Conservation (phyloP, 2,888 invertebrate species). For the Tridacna crocea region DNA sequence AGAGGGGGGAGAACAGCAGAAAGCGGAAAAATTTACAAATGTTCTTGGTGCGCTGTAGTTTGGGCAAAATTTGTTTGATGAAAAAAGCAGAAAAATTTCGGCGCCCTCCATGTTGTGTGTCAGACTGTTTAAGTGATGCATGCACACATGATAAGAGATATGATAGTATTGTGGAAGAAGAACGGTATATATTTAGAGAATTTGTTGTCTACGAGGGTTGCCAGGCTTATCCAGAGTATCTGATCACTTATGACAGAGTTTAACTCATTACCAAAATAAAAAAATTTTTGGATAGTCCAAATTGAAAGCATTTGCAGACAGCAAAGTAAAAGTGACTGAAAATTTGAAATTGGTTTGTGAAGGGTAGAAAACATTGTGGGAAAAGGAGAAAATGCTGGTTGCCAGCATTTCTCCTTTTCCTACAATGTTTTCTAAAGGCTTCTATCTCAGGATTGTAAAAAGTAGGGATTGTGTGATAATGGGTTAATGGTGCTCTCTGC, state of each 20-base stretch:
- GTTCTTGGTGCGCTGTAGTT: slow-evolving; percentile 57
- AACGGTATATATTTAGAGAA: slow-evolving; percentile 65
- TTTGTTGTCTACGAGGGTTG: slow-evolving; percentile 68
- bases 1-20: slow-evolving; percentile 18
- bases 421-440: too few relatives aligned
- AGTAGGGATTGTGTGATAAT: too few relatives aligned
- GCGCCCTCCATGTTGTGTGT: slow-evolving; percentile 61
- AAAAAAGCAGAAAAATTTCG: slow-evolving; percentile 40
- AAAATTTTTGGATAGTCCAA: too few relatives aligned
- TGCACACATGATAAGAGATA: slow-evolving; percentile 61
- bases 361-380: too few relatives aligned
- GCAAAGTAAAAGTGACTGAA: too few relatives aligned
- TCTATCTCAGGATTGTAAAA: too few relatives aligned
- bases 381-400: too few relatives aligned
- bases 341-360: too few relatives aligned
- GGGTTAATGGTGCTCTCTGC: too few relatives aligned
- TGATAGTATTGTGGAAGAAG: slow-evolving; percentile 67
- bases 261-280: too few relatives aligned
- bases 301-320: too few relatives aligned
- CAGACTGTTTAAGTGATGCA: slow-evolving; percentile 29
- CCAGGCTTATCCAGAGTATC: slow-evolving; percentile 68
- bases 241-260: slow-evolving; percentile 66
- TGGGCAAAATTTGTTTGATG: slow-evolving; percentile 60
- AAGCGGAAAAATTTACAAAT: slow-evolving; percentile 40
- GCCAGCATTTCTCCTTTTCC: too few relatives aligned